Conservation (phyloP, 1,140 invertebrate genomes). For the Zaprionus africanus region DNA sequence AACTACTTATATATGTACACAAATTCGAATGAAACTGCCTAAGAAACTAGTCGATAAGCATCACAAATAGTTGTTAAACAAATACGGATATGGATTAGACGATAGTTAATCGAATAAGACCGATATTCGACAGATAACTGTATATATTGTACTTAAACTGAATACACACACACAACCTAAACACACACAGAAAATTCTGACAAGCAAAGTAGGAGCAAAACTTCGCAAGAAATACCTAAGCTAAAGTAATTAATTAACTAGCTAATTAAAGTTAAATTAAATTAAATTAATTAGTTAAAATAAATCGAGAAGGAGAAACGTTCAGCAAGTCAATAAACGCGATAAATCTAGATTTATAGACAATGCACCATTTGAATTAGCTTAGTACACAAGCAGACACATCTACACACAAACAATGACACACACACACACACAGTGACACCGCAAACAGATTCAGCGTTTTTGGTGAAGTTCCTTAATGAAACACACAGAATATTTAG, state of each 20-base stretch:
- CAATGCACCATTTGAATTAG: constrained; percentile 68
- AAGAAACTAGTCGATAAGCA: constrained; percentile 70
- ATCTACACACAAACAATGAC: constrained; percentile 22
- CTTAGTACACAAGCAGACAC: constrained; percentile 51
- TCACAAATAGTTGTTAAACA: constrained; percentile 66
- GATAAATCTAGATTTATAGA: constrained; percentile 47
- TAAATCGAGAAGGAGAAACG: constrained; percentile 36
- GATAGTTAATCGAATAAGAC: constrained; percentile 43
- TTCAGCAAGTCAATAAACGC: constrained; percentile 75
- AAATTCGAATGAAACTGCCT: constrained; percentile 82
- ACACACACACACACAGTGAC: constrained; percentile 32
- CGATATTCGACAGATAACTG: constrained; percentile 42
- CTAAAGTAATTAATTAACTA: constrained; percentile 49
- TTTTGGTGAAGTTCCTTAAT: constrained; percentile 81
- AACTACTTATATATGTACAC: constrained; percentile 50
- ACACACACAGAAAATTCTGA: constrained; percentile 16
- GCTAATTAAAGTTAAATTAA: constrained; percentile 70
- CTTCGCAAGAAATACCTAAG: constrained; percentile 66
- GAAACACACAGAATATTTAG: constrained; percentile 64
- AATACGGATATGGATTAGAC: constrained; percentile 15
- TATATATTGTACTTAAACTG: constrained; percentile 49
- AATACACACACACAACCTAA: neutral
- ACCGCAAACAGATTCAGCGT: constrained; percentile 56
- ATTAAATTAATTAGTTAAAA: constrained; percentile 46
- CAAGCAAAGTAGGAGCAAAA: constrained; percentile 82